Conservation (phyloP, 2,888 invertebrate species). For the Rhamphomyia laevipes region DNA sequence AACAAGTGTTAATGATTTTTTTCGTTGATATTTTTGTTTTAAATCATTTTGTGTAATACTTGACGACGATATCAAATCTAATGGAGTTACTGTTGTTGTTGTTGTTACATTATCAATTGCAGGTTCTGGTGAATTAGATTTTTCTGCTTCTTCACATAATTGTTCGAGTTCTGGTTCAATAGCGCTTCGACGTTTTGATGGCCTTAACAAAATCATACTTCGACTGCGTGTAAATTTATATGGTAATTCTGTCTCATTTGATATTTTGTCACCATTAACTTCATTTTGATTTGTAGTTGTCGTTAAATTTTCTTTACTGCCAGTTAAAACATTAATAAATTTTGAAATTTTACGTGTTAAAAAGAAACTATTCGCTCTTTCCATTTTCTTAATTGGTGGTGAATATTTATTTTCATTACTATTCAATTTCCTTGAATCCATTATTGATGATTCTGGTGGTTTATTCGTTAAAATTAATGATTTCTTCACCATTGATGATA, state of each 20-base stretch:
- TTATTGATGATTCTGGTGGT: too few species aligned
- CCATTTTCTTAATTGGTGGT: slow-evolving; percentile 22
- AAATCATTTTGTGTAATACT: background rate
- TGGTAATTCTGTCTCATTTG: slow-evolving; percentile 12
- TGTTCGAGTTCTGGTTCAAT: slow-evolving; percentile 35
- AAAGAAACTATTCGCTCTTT: slow-evolving; percentile 34
- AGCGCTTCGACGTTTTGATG: slow-evolving; percentile 32
- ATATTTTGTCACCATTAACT: slow-evolving; percentile 15
- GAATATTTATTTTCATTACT: too few species aligned
- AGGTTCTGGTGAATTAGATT: slow-evolving; percentile 26
- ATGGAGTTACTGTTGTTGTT: slow-evolving; percentile 5
- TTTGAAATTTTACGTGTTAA: slow-evolving; percentile 31
- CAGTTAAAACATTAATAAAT: slow-evolving; percentile 30
- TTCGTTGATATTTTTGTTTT: background rate
- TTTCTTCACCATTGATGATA: too few species aligned
- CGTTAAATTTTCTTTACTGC: slow-evolving; percentile 35
- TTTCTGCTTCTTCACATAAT: slow-evolving; percentile 32
- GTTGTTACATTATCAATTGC: slow-evolving; percentile 17
- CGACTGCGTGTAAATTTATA: slow-evolving; percentile 34
- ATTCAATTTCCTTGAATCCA: too few species aligned
- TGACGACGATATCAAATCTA: background rate
- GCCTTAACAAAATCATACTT: slow-evolving; percentile 32
- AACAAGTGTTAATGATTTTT: slow-evolving; percentile 1
- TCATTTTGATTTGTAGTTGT: slow-evolving; percentile 18
- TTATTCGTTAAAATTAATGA: too few species aligned